These are phyloP conservation scores for Ctenoplectra terminalis DNA, from an alignment of 1,140 invertebrate genomes.

Conservation along the genomic window DNA sequence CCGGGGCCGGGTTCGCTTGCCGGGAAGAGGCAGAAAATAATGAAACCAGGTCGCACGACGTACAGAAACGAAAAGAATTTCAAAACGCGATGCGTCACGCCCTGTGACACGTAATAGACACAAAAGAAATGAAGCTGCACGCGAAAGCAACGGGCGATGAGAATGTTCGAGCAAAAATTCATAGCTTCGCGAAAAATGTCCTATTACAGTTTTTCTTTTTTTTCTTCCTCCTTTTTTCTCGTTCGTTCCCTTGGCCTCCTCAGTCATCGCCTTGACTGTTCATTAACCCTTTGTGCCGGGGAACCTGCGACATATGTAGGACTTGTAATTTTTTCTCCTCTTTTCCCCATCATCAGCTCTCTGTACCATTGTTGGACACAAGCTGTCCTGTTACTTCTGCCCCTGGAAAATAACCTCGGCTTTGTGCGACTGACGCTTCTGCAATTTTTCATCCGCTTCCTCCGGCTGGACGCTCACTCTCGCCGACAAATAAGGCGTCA, in stretches of 20 bases:
- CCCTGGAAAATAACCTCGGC: slow-evolving; percentile 39
- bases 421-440: slow-evolving; percentile 33
- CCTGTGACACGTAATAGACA: slow-evolving; percentile 42
- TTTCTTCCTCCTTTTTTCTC: background rate
- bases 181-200: slow-evolving; percentile 34
- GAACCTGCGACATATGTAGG: slow-evolving; percentile 30
- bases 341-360: background rate
- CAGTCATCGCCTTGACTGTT: slow-evolving; percentile 33
- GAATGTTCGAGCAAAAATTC: slow-evolving; percentile 4
- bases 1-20: background rate
- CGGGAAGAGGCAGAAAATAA: background rate
- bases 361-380: slow-evolving; percentile 1
- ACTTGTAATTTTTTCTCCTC: slow-evolving; percentile 26
- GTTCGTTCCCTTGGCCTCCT: slow-evolving; percentile 4
- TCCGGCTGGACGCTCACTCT: background rate
- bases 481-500: slow-evolving; percentile 26
- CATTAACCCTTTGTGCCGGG: slow-evolving; percentile 44
- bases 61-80: slow-evolving; percentile 39
- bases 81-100: slow-evolving; percentile 42
- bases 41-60: slow-evolving; percentile 31
- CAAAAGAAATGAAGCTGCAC: slow-evolving; percentile 41
- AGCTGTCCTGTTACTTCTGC: slow-evolving; percentile 30
- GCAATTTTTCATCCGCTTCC: slow-evolving; percentile 35
- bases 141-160: background rate
- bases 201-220: slow-evolving; percentile 18